A percentile compares a stretch with the other conserved stretches of the same genome.
Conservation (phyloP, 2,113 vertebrate species). For the Hiodon tergisus region DNA sequence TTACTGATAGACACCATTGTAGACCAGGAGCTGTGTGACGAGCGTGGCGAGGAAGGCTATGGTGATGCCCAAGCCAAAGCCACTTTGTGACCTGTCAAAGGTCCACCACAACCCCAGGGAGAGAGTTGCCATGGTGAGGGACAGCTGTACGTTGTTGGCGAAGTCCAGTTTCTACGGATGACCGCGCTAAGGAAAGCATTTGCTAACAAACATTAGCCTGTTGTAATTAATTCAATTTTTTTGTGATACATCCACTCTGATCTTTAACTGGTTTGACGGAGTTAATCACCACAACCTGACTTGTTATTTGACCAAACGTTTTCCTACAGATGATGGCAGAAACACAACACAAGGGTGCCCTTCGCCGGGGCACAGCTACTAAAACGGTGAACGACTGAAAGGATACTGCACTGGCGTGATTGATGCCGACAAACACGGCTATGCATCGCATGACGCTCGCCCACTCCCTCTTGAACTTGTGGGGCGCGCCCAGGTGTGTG, state of each 20-base stretch:
- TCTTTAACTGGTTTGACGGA: no score
- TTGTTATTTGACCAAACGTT: no score
- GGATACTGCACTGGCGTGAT: slow-evolving; percentile 99
- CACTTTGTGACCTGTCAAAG: slow-evolving; percentile 87
- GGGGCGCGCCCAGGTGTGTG: slow-evolving; percentile 84
- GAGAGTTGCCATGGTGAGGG: slow-evolving; percentile 85
- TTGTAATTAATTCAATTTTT: no score
- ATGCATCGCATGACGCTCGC: slow-evolving; percentile 97
- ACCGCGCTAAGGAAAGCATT: slow-evolving; percentile 63
- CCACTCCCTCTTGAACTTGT: slow-evolving; percentile 96
- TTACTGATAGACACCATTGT: slow-evolving; percentile 94
- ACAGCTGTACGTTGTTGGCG: slow-evolving; percentile 92
- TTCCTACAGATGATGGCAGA: no score
- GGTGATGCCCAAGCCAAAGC: slow-evolving; percentile 83
- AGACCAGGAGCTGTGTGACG: slow-evolving; percentile 86
- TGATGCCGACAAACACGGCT: slow-evolving; percentile 96
- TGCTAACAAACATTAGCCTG: no score
- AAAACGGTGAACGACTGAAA: slow-evolving; percentile 35
- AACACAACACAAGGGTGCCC: no score
- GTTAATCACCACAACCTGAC: no score
- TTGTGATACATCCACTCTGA: no score
- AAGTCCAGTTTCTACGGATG: slow-evolving; percentile 88
- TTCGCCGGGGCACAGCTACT: no score
- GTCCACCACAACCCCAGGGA: slow-evolving; percentile 96
- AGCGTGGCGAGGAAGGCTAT: slow-evolving; percentile 87